Conservation (phyloP, 2,888 invertebrate genomes). For the Nebria salina region DNA sequence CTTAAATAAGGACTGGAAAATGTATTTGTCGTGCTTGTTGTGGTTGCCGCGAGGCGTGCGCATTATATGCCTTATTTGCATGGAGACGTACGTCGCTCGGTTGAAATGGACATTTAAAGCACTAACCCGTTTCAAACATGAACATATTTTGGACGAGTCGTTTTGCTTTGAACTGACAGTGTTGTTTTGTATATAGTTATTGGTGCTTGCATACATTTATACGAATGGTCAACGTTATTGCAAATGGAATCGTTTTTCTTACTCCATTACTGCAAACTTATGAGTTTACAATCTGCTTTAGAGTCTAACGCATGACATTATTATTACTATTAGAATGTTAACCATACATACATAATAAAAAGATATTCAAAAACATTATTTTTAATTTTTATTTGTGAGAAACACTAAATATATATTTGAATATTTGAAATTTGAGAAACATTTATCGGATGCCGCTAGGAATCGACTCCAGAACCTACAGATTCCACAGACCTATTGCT, state of each 20-base stretch:
- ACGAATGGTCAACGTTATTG: background rate
- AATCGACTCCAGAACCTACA: no score
- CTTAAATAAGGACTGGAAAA: background rate
- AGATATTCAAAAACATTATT: no score
- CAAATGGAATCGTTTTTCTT: background rate
- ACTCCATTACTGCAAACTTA: background rate
- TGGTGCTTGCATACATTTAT: background rate
- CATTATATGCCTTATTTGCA: constrained; percentile 11
- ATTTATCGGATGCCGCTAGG: no score
- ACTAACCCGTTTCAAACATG: background rate
- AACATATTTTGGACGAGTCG: constrained; percentile 16
- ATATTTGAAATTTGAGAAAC: no score
- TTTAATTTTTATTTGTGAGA: no score
- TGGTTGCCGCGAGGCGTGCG: background rate
- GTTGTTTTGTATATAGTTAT: background rate
- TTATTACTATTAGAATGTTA: background rate
- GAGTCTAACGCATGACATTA: background rate
- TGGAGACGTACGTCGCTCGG: constrained; percentile 11
- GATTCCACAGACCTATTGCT: no score
- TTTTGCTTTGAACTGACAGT: constrained; percentile 16
- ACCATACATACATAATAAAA: no score
- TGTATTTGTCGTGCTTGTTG: background rate
- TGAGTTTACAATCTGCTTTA: background rate
- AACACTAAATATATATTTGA: no score
- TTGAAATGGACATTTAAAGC: constrained; percentile 10